phyloP scores from a whole-genome alignment of 2,797 vertebrate genomes.

The Poecilia velifera region DNA sequence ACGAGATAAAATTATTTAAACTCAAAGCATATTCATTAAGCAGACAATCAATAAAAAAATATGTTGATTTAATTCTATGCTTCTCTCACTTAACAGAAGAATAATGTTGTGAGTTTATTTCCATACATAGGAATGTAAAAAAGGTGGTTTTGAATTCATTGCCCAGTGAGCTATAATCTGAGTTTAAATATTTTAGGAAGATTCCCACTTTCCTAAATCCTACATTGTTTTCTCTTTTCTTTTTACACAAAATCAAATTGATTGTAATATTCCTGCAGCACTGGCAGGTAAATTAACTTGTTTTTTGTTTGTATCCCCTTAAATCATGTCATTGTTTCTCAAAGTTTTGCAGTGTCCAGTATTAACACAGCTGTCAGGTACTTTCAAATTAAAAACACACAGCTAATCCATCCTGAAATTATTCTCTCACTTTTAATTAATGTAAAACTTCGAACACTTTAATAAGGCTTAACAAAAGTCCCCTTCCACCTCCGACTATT shows the following conservation, averaged over 20 bases:
- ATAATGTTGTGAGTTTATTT: neutral
- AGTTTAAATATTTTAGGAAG: neutral
- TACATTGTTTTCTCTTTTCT: neutral
- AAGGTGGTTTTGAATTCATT: neutral
- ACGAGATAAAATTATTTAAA: no score
- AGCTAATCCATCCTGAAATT: constrained; percentile 1
- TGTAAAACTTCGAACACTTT: constrained; percentile 17
- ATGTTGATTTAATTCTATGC: neutral
- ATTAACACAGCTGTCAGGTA: neutral
- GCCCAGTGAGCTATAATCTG: neutral
- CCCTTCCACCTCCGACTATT: constrained; percentile 13
- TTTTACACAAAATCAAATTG: neutral
- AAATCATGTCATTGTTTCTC: neutral
- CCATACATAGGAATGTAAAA: neutral
- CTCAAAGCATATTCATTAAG: no score
- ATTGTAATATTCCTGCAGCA: neutral
- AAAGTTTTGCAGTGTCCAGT: neutral
- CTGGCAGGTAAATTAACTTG: neutral
- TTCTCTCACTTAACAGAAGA: neutral
- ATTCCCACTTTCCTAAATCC: neutral
- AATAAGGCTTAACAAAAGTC: constrained; percentile 36
- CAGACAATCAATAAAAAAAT: neutral
- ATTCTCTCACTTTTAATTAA: constrained; percentile 17
- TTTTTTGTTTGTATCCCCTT: neutral
- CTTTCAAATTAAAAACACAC: constrained; percentile 13